These are phyloP conservation scores for Gonatopus flavifemur DNA, from an alignment of 1,140 invertebrate genomes.

Conservation along the genomic window DNA sequence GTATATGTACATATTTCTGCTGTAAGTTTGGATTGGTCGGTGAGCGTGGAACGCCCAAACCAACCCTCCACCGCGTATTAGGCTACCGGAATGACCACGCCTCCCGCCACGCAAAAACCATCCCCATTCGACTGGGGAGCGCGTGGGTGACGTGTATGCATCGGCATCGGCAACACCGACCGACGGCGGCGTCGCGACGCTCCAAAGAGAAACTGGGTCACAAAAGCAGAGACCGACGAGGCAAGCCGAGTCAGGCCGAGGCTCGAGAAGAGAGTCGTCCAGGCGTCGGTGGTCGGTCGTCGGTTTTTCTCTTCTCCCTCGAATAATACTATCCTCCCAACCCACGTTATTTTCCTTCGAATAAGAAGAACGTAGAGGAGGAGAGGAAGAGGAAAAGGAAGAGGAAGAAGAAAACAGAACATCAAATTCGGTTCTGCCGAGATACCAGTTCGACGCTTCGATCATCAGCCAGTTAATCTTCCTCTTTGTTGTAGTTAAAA, in stretches of 20 bases:
- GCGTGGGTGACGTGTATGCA: slow-evolving; percentile 14
- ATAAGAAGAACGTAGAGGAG: no score
- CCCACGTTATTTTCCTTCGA: no score
- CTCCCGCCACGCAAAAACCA: slow-evolving; percentile 37
- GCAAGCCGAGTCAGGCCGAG: slow-evolving; percentile 41
- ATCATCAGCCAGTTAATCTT: no score
- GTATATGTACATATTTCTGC: slow-evolving; percentile 11
- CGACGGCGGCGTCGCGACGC: slow-evolving; percentile 28
- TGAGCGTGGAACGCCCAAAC: slow-evolving; percentile 33
- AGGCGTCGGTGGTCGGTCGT: no score
- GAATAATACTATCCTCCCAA: no score
- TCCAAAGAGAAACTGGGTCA: slow-evolving; percentile 49
- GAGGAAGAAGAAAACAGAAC: no score
- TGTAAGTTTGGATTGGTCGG: slow-evolving; percentile 25
- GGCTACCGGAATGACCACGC: slow-evolving; percentile 23
- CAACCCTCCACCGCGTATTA: slow-evolving; percentile 14
- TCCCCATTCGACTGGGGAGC: slow-evolving; percentile 22
- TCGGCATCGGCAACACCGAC: no score
- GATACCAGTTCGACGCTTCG: no score
- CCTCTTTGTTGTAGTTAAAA: no score
- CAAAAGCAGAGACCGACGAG: slow-evolving; percentile 40
- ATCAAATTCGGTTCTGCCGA: no score
- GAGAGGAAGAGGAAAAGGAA: no score
- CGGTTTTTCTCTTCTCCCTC: no score
- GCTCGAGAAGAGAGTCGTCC: slow-evolving; percentile 40